Conservation (phyloP, 2,797 vertebrate species). For the Liasis olivaceus region DNA sequence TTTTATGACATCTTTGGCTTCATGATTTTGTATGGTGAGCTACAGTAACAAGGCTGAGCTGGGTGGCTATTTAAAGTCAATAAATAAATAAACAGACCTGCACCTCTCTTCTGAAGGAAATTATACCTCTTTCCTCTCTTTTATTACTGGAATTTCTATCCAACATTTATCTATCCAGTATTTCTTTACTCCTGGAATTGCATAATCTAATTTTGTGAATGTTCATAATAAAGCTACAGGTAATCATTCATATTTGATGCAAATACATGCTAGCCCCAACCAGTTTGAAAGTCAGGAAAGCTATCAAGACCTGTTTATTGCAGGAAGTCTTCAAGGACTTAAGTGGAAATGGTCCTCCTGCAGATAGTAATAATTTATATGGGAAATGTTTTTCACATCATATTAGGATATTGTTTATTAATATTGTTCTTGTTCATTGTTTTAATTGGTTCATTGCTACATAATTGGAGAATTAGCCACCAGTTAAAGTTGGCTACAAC, state of each 20-base stretch:
- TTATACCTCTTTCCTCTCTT: not conserved
- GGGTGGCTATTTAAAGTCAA: not conserved
- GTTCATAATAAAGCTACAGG: not conserved
- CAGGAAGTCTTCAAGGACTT: not conserved
- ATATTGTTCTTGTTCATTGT: not conserved
- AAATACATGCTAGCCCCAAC: not conserved
- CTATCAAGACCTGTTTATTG: not conserved
- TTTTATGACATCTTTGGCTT: not conserved
- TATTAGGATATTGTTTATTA: not conserved
- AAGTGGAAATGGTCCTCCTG: not conserved
- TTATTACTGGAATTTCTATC: not conserved
- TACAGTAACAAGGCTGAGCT: not conserved
- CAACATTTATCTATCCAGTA: not conserved
- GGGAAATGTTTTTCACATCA: not conserved
- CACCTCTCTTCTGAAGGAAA: not conserved
- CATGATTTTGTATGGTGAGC: not conserved
- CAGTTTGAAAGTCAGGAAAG: not conserved
- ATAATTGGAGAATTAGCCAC: not conserved
- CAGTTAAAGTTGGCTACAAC: not conserved
- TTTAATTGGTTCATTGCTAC: not conserved
- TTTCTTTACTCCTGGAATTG: not conserved
- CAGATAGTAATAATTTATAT: not conserved
- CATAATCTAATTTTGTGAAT: not conserved
- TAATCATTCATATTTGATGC: not conserved
- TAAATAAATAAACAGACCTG: not conserved